Evolutionary conservation across 2,113 vertebrate genomes (phyloP).

Genomic region (Meriones unguiculatus): DNA sequence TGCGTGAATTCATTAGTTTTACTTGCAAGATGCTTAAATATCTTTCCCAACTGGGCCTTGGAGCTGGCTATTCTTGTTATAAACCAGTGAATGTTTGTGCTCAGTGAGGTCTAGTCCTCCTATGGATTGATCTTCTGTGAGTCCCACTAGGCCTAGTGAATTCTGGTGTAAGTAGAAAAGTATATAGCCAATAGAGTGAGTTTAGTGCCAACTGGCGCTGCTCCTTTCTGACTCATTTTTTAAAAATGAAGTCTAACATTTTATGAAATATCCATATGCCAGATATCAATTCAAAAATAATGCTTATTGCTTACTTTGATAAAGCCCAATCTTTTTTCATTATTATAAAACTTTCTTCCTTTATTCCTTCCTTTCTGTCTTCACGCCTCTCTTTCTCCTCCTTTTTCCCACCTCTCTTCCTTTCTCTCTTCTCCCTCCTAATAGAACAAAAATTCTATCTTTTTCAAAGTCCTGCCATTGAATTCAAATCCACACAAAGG

Average conservation of each 20-base stretch:
- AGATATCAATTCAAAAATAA: constrained; percentile 48
- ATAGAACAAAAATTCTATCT: neutral
- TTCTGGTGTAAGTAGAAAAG: neutral
- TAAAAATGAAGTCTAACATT: constrained; percentile 23
- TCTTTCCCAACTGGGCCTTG: neutral
- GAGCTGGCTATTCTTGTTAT: neutral
- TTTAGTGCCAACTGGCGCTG: neutral
- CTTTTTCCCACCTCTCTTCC: too few species aligned
- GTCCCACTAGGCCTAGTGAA: neutral
- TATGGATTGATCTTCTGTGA: neutral
- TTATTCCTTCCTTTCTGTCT: neutral
- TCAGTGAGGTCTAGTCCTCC: neutral
- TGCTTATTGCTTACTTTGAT: constrained; percentile 18
- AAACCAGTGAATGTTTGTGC: neutral
- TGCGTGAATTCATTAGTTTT: neutral
- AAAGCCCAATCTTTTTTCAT: neutral
- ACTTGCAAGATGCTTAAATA: neutral
- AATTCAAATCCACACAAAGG: neutral
- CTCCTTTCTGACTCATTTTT: constrained; percentile 37
- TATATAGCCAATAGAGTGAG: neutral
- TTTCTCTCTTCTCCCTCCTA: neutral
- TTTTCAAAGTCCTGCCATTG: neutral
- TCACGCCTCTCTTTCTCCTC: neutral
- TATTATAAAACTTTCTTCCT: neutral
- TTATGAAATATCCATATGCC: constrained; percentile 29